Base-by-base conservation (phyloP, 2,888 invertebrate species). In the Erebia epiphron region DNA sequence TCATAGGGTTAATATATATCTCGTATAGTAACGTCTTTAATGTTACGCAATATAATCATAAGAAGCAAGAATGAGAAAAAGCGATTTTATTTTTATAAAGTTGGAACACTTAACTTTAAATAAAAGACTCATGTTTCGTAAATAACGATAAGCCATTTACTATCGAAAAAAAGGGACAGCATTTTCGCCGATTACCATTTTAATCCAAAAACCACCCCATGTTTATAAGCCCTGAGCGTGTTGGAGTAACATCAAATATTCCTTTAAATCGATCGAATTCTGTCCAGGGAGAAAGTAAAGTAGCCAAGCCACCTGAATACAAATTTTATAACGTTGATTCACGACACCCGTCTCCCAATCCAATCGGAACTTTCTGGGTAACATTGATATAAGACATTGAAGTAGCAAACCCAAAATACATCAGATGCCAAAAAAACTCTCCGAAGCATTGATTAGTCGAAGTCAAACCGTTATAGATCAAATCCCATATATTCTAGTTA, bases 281-380 rank as follows among this genome's bases (percentile, higher is more conserved):
- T 81, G 85, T 87, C 86, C 86, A 83, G 81, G 79, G 76, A 81
- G 82, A 85, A 85, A 85, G 85, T 84, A 85, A 89, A 87, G 85
- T 84, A 82, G 83, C 76, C 75, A 66, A 77, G 77, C 83, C 81
- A 85, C 84, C 86, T 86, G 92, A 92, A 92, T 93, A 92, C 91
- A 90, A 92, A 92, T 91, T 88, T 86, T 86, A 86, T 80, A 87
- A 87, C 89, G 86, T 90, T 91, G 91, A 91, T 90, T 91, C 90
- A 89, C 89, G 87, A 86, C 76, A 76, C 75, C 76, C 76, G 73
- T 76, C 81, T 84, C 84, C 86, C 85, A 86, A 88, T 88, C 90
- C 89, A 91, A 92, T 90, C 88, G 81, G 86, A 89, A 90, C 83
- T 90, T 90, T 87, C 82, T 86, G 82, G 80, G 79, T 83, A 84